Conservation (phyloP, 2,888 invertebrate genomes). For the Podotricha telesiphe region DNA sequence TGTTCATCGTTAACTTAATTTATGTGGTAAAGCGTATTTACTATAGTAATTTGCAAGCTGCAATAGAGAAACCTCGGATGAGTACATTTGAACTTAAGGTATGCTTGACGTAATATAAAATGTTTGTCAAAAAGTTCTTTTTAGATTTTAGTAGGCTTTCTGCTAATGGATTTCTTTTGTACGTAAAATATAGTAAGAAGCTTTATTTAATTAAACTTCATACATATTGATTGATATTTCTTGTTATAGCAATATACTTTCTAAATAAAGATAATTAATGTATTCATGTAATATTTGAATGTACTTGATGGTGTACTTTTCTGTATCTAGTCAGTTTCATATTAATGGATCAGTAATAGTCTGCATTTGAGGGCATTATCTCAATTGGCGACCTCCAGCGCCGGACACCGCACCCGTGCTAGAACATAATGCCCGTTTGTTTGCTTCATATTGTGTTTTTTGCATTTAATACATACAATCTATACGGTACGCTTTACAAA, state of each 20-base stretch:
- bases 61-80: conserved; percentile 9
- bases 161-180: conserved; percentile 11
- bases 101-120: not conserved
- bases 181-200: not conserved
- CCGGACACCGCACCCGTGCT: conserved; percentile 78
- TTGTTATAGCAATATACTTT: not conserved
- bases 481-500: not conserved
- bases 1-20: conserved; percentile 68
- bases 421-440: conserved; percentile 66
- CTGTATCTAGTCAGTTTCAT: conserved; percentile 71
- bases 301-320: conserved; percentile 55
- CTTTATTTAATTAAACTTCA: conserved; percentile 4
- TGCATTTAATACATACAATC: conserved; percentile 41
- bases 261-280: not conserved
- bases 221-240: not conserved
- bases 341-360: conserved; percentile 81
- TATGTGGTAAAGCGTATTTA: conserved; percentile 44
- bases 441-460: conserved; percentile 72
- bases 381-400: conserved; percentile 78
- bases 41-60: conserved; percentile 15
- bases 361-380: conserved; percentile 80
- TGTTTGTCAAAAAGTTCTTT: not conserved
- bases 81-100: not conserved
- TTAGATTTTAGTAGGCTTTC: not conserved
- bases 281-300: not conserved